Evolutionary conservation across 1,140 invertebrate species (phyloP).

Genomic region (Temnothorax curvispinosus): DNA sequence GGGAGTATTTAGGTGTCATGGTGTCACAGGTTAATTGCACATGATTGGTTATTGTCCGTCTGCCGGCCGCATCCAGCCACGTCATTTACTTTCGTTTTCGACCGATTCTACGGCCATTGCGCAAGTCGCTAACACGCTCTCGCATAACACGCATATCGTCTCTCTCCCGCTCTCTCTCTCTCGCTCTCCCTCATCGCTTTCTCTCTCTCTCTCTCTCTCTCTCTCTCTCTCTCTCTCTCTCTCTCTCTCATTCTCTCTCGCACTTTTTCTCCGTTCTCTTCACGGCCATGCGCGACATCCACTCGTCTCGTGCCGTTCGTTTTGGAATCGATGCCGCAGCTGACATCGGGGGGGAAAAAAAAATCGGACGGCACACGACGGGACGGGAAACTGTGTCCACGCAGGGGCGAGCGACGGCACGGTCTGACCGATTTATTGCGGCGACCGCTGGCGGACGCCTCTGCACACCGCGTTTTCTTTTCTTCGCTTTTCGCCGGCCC

Average conservation of each 20-base stretch:
- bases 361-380: conserved; percentile 62
- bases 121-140: conserved; percentile 13
- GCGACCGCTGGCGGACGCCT: conserved; percentile 56
- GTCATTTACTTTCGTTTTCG: conserved; percentile 76
- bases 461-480: conserved; percentile 60
- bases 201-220: conserved; percentile 53
- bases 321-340: conserved; percentile 74
- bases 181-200: not conserved
- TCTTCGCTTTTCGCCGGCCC: conserved; percentile 62
- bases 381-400: conserved; percentile 66
- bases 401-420: conserved; percentile 39
- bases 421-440: conserved; percentile 75
- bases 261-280: conserved; percentile 37
- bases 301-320: conserved; percentile 62
- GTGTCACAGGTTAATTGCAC: conserved; percentile 84
- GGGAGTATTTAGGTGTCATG: conserved; percentile 82
- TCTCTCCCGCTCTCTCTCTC: conserved; percentile 16
- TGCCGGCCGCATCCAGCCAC: conserved; percentile 61
- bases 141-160: conserved; percentile 18
- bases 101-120: conserved; percentile 46
- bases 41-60: conserved; percentile 83
- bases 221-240: conserved; percentile 28
- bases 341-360: conserved; percentile 64
- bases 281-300: conserved; percentile 40
- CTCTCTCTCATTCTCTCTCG: conserved; percentile 40